Conservation (phyloP, 64 coral and sea anemone species). For the Platygyra sinensis region DNA sequence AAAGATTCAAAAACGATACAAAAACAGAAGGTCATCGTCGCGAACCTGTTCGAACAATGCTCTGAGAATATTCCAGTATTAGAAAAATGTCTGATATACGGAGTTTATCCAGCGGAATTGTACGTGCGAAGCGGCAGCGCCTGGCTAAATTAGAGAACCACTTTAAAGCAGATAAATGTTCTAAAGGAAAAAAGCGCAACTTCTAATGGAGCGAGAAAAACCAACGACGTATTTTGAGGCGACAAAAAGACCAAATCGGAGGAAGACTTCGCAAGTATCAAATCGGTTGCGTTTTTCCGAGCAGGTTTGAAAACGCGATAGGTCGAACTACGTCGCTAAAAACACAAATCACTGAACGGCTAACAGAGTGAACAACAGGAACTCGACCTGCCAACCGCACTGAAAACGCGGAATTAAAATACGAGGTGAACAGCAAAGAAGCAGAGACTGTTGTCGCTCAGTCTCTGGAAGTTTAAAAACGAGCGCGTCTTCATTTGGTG, state of each 20-base stretch:
- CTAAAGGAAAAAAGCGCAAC: conserved; percentile 72
- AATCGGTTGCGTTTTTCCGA: conserved; percentile 71
- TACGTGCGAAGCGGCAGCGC: too few relatives aligned
- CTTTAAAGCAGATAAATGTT: conserved; percentile 64
- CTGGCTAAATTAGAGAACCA: conserved; percentile 65
- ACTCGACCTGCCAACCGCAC: conserved; percentile 56
- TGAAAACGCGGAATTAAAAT: conserved; percentile 72
- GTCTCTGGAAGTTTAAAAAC: conserved; percentile 75
- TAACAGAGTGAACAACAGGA: conserved; percentile 60
- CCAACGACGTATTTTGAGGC: conserved; percentile 26
- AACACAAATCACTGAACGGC: conserved; percentile 54
- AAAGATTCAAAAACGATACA: conserved; percentile 80
- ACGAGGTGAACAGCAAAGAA: conserved; percentile 78
- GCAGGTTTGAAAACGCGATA: conserved; percentile 82
- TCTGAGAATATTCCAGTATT: conserved; percentile 43
- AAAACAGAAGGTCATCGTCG: conserved; percentile 71
- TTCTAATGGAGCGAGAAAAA: conserved; percentile 60
- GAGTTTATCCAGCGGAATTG: too few relatives aligned
- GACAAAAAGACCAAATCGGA: conserved; percentile 64
- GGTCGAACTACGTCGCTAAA: conserved; percentile 73
- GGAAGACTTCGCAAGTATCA: conserved; percentile 58
- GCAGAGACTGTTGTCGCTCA: conserved; percentile 68
- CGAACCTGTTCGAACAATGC: conserved; percentile 64
- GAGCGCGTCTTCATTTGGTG: conserved; percentile 1
- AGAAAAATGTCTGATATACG: too few relatives aligned